Percentiles rank a stretch among this genome's conserved stretches.
These are phyloP conservation scores for Pantala flavescens DNA, from an alignment of 1,140 invertebrate genomes.

Conservation along the genomic window DNA sequence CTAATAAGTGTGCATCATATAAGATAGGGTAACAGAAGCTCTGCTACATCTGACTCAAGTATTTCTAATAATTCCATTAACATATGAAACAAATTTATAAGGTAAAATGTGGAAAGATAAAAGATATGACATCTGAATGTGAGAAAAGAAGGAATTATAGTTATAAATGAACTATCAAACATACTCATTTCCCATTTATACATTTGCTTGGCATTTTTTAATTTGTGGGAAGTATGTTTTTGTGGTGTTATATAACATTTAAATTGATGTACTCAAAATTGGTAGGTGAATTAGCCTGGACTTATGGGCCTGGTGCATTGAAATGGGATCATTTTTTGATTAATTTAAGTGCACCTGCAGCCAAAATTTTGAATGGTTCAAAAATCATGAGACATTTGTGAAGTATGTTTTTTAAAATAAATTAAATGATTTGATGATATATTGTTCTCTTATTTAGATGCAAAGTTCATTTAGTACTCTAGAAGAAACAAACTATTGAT, in stretches of 20 bases:
- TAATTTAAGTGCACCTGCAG: not conserved
- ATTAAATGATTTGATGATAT: not conserved
- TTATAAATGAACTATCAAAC: not conserved
- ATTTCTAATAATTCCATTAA: constrained; percentile 8
- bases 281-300: constrained; percentile 3
- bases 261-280: not conserved
- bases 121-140: not conserved
- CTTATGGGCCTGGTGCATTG: not conserved
- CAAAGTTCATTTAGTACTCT: too few relatives aligned
- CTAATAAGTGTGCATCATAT: not conserved
- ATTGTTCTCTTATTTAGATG: not conserved
- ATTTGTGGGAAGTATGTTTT: not conserved
- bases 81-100: not conserved
- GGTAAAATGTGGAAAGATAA: not conserved
- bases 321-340: not conserved
- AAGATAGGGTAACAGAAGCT: not conserved
- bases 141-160: not conserved
- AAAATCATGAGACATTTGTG: constrained; percentile 10
- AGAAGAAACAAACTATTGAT: too few relatives aligned
- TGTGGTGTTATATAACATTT: not conserved
- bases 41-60: not conserved
- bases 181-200: not conserved
- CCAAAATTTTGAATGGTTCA: not conserved
- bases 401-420: constrained; percentile 11
- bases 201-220: not conserved